A percentile compares a stretch with the other conserved stretches of the same genome.
These are phyloP conservation scores for Mellilla xanthometata DNA, from an alignment of 2,888 invertebrate genomes.

Conservation along the genomic window DNA sequence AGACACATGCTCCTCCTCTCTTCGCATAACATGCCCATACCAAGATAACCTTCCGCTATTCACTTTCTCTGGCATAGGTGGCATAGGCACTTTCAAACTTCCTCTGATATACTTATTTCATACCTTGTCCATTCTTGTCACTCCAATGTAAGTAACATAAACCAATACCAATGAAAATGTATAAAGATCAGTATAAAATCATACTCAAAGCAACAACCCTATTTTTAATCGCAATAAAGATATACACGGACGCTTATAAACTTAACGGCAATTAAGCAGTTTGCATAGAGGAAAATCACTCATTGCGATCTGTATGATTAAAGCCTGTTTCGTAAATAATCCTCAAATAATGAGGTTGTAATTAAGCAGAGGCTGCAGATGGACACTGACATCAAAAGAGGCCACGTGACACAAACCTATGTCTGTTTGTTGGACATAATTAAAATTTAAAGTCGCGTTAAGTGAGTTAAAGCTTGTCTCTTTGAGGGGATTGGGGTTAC, in stretches of 20 bases:
- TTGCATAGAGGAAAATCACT: conserved; percentile 40
- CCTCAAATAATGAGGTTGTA: conserved; percentile 80
- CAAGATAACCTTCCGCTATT: no score
- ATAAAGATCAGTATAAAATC: no score
- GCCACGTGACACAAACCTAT: conserved; percentile 48
- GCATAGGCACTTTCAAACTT: no score
- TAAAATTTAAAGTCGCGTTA: conserved; percentile 17
- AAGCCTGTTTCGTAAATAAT: conserved; percentile 68
- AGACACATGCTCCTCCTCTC: no score
- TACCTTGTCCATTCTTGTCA: no score
- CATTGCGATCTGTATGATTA: conserved; percentile 25
- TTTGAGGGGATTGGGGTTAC: neutral
- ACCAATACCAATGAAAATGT: no score
- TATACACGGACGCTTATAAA: neutral
- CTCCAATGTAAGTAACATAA: no score
- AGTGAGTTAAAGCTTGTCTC: conserved; percentile 6
- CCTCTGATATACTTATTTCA: no score
- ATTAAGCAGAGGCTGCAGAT: conserved; percentile 57
- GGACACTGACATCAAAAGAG: conserved; percentile 64
- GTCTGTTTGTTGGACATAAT: conserved; percentile 20
- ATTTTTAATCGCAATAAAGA: conserved; percentile 5
- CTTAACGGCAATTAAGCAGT: conserved; percentile 57
- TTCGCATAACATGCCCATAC: no score
- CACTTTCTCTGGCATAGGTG: no score
- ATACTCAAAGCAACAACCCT: neutral